Conservation (phyloP, 2,888 invertebrate species). For the Tethea ocularis region DNA sequence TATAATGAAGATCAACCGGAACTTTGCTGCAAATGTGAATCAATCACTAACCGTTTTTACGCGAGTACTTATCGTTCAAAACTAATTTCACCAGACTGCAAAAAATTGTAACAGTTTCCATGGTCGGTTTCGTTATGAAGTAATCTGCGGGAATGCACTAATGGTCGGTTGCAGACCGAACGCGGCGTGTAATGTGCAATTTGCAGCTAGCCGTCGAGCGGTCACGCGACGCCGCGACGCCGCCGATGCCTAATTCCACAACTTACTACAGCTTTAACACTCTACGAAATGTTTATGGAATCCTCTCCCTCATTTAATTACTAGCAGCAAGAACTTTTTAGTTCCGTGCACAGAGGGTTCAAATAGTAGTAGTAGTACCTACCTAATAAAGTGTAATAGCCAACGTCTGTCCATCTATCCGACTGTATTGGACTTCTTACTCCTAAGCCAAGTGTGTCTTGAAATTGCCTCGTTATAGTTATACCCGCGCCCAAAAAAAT, state of each 20-base stretch:
- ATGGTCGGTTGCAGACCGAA: constrained; percentile 72
- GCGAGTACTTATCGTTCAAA: constrained; percentile 33
- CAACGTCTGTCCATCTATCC: too few species aligned
- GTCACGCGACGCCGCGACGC: constrained; percentile 66
- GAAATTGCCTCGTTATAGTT: too few species aligned
- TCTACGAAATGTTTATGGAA: background rate
- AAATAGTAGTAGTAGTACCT: too few species aligned
- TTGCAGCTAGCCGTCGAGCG: constrained; percentile 66
- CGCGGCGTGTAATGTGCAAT: constrained; percentile 76
- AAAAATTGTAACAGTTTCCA: constrained; percentile 71
- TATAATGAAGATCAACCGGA: background rate
- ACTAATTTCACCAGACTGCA: constrained; percentile 48
- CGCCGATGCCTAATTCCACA: constrained; percentile 14
- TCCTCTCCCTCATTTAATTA: too few species aligned
- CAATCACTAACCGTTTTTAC: constrained; percentile 21
- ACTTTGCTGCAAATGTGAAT: background rate
- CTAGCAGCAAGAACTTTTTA: too few species aligned
- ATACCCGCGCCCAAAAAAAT: too few species aligned
- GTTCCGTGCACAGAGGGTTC: too few species aligned
- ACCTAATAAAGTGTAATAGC: too few species aligned
- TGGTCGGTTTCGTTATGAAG: constrained; percentile 74
- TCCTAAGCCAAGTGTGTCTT: too few species aligned
- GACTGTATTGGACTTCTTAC: too few species aligned
- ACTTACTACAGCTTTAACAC: constrained; percentile 6
- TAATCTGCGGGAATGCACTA: constrained; percentile 79